Evolutionary conservation across 2,113 vertebrate species (phyloP).

Genomic region (Neolamprologus fasciatus): DNA sequence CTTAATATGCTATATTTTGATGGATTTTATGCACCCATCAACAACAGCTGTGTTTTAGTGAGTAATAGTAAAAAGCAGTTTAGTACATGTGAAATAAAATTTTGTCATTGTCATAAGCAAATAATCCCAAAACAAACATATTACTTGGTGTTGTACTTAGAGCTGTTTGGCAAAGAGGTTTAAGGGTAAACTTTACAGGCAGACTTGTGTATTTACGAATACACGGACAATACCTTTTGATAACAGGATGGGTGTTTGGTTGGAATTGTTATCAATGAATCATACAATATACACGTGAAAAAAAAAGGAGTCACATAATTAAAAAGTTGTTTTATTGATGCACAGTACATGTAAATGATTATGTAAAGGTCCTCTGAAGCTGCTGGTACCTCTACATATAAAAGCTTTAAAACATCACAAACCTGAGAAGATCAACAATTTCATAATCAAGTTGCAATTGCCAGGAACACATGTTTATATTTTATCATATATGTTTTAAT

Average conservation of each 20-base stretch:
- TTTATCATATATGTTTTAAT: not conserved
- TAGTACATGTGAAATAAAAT: not conserved
- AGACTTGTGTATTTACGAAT: not conserved
- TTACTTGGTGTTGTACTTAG: not conserved
- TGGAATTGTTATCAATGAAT: not conserved
- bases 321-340: not conserved
- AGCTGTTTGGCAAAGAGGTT: not conserved
- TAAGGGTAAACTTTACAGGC: not conserved
- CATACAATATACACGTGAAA: rapidly evolving
- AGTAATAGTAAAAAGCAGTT: rapidly evolving
- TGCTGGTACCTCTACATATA: not conserved
- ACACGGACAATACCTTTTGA: rapidly evolving
- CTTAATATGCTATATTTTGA: not conserved
- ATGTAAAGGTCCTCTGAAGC: rapidly evolving
- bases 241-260: not conserved
- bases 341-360: rapidly evolving
- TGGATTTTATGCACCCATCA: not conserved
- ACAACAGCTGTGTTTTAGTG: not conserved
- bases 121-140: not conserved
- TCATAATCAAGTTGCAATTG: not conserved
- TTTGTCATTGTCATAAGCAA: rapidly evolving
- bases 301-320: not conserved
- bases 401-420: not conserved
- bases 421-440: not conserved
- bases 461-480: not conserved